Evolutionary conservation across 2,888 invertebrate species (phyloP), one percentile per base, ranked within the genome.

Genomic region (Steinernema carpocapsae): DNA sequence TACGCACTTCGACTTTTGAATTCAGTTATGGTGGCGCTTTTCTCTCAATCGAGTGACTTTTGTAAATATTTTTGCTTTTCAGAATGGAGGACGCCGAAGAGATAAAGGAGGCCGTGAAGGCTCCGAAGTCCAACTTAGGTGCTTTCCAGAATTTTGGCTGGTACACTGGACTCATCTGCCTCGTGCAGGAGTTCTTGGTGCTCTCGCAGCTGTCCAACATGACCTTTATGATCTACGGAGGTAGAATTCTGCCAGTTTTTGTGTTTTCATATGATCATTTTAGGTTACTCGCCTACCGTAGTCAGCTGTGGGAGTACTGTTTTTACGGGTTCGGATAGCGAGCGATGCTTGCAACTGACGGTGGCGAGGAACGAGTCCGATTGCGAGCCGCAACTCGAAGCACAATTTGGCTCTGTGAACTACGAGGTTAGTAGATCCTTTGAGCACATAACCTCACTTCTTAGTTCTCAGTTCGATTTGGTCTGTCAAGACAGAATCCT

Each of bases 111-210:
- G 37, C 26, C 17, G 64, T 29, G 26, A 64, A 64, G 14, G 64
- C 64, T 1, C 32, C 64, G 1, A 64, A 64, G 64, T 22, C 64
- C 26, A 64, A 64, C 32, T 26, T 73, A 2, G 73, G 56, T 46
- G 72, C 73, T 42, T 73, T 73, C 45, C 37, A 52, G 24, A 73
- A 73, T 37, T 42, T 56, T 32, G 73, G 73, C n/a, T 22, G 73
- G 43, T 73, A 73, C 43, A 45, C 46, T 22, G 22, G 26, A 12
- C 45, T 73, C 14, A 24, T 73, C 29, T 56, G 73, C 17, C 19
- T 26, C 1, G 42, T 73, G 22, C 71, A 73, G 29, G 70, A 73
- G 56, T 73, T 73, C 43, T 19, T 56, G 22, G 24, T 42, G n/a
- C 56, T 73, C 70, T 64, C 64, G 37, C 73, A 73, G 29, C 72